Evolutionary conservation across 2,113 vertebrate species (phyloP).

Genomic region (Sarotherodon lohbergeri): DNA sequence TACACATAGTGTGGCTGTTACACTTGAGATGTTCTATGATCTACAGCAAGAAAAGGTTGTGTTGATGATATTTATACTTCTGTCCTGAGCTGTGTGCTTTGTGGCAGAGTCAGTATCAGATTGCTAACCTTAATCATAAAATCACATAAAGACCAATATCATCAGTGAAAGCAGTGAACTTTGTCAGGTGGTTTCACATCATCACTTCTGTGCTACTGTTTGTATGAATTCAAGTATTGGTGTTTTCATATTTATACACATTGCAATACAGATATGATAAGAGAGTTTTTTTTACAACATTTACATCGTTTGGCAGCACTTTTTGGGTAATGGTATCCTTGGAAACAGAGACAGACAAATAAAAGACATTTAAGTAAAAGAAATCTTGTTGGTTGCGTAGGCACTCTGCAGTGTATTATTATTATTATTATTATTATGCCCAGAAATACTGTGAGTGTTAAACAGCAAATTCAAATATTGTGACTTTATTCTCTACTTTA

Average conservation of each 20-base stretch:
- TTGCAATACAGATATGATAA: not conserved
- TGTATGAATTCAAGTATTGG: fast-evolving
- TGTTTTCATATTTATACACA: not conserved
- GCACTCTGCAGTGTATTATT: not conserved
- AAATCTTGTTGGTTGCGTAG: not conserved
- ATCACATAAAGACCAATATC: not conserved
- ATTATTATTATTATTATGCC: not conserved
- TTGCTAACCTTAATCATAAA: not conserved
- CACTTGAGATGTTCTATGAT: not conserved
- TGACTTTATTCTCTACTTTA: not conserved
- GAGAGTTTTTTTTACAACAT: not conserved
- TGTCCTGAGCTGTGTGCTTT: not conserved
- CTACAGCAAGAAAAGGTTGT: not conserved
- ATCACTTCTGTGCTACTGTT: not conserved
- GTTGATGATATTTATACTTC: not conserved
- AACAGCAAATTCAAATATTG: not conserved
- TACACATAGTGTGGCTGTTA: not conserved
- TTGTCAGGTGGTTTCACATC: not conserved
- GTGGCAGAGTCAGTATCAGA: fast-evolving
- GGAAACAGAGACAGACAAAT: not conserved
- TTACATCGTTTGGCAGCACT: not conserved
- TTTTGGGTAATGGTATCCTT: not conserved
- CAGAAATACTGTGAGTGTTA: not conserved
- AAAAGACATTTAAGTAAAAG: fast-evolving
- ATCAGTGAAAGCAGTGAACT: not conserved